Evolutionary conservation across 2,888 invertebrate genomes (phyloP), one percentile per base, ranked within the genome.

Genomic region (Dasysyrphus albostriatus): DNA sequence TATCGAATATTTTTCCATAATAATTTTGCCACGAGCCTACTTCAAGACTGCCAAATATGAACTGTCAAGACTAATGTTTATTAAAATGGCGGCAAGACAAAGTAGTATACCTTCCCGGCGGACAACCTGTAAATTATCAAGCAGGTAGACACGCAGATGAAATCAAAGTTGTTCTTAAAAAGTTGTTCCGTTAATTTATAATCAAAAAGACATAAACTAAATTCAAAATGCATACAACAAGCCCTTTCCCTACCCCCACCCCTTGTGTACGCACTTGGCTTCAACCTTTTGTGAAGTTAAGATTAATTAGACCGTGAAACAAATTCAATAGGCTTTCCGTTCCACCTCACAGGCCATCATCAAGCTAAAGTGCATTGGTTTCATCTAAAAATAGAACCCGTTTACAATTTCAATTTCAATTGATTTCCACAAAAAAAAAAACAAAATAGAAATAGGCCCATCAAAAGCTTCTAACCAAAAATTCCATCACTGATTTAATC

Each of bases 401-500:
- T 54, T 54, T 54, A 42, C 39, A 39, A 69, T 69, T 54, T 54
- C 69, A 54, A 54, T 69, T 39, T 54, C 69, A 54, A 54, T 69
- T 24, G 69, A 54, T 54, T 69, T 69, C n/a, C 4, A 49, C 1
- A 2, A 32, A 29, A 24, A 29, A 65, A 56, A 65, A 51, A 65
- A 65, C 42, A 67, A 77, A 12, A 39, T 12, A 42, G 12, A 59
- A 19, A 77, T 12, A 10, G 37, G 34, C 29, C 51, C 51, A 19
- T 24, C 10, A 32, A 80, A 69, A 37, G 54, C 44, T 81, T 63
- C 12, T 29, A 76, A 82, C 81, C 44, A 32, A n/a, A 72, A 79
- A 65, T 59, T 58, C 63, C 61, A 58, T 54, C 72, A 16, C 29
- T 44, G 29, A 63, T 67, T 44, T 67, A 69, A 54, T 56, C 65